A percentile compares a stretch with the other conserved stretches of the same genome.
Conservation (phyloP, 1,140 invertebrate genomes). For the Papilio polyxenes region DNA sequence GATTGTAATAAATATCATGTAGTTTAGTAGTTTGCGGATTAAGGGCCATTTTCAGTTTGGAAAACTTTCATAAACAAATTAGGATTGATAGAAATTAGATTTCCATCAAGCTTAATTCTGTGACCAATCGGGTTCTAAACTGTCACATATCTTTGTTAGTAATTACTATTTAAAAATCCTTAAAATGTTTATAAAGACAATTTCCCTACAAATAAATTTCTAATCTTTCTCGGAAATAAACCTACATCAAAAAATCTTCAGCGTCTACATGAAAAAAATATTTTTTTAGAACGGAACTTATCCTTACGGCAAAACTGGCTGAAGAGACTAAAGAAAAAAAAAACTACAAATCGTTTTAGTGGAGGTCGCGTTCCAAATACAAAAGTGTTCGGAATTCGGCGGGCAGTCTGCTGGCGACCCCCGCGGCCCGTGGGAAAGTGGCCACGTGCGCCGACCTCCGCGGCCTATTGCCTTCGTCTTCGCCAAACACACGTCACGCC, state of each 20-base stretch:
- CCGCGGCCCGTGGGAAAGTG: conserved; percentile 46
- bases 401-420: conserved; percentile 54
- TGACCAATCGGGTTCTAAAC: no score
- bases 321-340: not conserved
- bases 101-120: no score
- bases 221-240: not conserved
- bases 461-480: conserved; percentile 50
- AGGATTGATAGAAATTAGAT: no score
- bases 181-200: not conserved
- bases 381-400: conserved; percentile 45
- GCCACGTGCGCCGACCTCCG: conserved; percentile 39
- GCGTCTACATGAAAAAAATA: not conserved
- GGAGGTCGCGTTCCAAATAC: conserved; percentile 47
- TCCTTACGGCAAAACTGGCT: conserved; percentile 16
- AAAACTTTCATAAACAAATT: not conserved
- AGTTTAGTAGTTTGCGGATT: not conserved
- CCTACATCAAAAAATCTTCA: not conserved
- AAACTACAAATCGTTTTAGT: conserved; percentile 38
- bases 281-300: conserved; percentile 21
- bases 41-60: not conserved
- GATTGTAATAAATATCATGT: not conserved
- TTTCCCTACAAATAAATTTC: not conserved
- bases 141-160: no score
- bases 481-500: conserved; percentile 43
- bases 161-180: not conserved